Conservation (phyloP, 2,888 invertebrate species). For the Orthonevra nobilis region DNA sequence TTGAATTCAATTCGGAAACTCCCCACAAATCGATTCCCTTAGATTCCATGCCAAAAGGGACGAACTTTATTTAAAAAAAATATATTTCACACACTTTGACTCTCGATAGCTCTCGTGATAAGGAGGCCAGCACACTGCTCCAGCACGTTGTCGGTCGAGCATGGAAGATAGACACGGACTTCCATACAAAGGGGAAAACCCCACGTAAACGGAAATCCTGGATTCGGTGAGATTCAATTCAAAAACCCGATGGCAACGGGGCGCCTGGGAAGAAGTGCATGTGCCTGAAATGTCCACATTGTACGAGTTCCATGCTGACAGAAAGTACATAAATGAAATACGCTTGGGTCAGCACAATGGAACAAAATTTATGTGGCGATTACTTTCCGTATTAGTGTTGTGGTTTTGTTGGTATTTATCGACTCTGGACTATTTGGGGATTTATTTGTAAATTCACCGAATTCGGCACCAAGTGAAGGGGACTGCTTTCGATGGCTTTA, state of each 20-base stretch:
- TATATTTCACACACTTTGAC: neutral
- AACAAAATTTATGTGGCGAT: conserved; percentile 19
- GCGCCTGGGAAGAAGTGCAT: conserved; percentile 36
- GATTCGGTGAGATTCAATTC: neutral
- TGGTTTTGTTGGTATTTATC: neutral
- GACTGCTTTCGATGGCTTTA: no score
- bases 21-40: conserved; percentile 15
- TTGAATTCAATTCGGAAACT: conserved; percentile 12
- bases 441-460: neutral
- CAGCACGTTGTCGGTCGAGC: neutral
- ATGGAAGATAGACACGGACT: neutral
- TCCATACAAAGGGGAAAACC: neutral
- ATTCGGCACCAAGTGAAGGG: no score
- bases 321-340: conserved; percentile 5
- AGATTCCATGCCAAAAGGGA: conserved; percentile 25
- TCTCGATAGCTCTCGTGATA: conserved; percentile 6
- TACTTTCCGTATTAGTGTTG: neutral
- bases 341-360: conserved; percentile 12
- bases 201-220: conserved; percentile 12
- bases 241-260: neutral
- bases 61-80: conserved; percentile 12
- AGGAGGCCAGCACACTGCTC: neutral
- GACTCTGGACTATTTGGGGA: neutral
- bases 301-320: conserved; percentile 34
- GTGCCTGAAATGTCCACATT: conserved; percentile 13